phyloP scores from a whole-genome alignment of 2,113 vertebrate species.

The Heterotis niloticus region DNA sequence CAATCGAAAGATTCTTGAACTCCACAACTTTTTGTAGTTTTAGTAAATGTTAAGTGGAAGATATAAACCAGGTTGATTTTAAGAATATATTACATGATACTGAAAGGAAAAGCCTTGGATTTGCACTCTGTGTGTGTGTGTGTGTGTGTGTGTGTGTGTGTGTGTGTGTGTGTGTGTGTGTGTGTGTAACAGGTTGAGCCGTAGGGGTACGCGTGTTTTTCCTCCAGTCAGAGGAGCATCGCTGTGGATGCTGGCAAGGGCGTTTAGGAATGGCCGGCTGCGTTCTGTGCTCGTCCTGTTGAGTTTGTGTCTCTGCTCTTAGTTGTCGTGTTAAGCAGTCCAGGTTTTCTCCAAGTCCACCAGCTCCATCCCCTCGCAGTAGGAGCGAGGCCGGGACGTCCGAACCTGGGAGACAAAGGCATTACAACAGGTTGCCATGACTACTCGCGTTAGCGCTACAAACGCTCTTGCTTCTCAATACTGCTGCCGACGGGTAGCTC shows the following conservation, averaged over 20 bases:
- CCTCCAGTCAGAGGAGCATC: neutral
- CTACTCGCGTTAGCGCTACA: neutral
- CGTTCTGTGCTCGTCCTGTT: neutral
- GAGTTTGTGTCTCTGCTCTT: slow-evolving; percentile 13
- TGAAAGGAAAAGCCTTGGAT: slow-evolving; percentile 62
- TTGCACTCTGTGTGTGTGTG: slow-evolving; percentile 63
- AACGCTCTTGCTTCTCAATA: neutral
- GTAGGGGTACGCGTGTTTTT: slow-evolving; percentile 17
- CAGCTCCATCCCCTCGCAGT: slow-evolving; percentile 79
- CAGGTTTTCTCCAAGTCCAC: slow-evolving; percentile 74
- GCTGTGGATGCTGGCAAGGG: neutral
- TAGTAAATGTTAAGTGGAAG: slow-evolving; percentile 54
- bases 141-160: neutral
- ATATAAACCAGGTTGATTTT: slow-evolving; percentile 47
- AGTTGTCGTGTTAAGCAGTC: slow-evolving; percentile 65
- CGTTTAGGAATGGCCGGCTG: neutral
- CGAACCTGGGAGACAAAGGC: slow-evolving; percentile 49
- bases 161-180: slow-evolving; percentile 1
- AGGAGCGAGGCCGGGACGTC: slow-evolving; percentile 61
- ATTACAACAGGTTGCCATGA: neutral
- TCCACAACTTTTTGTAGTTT: slow-evolving; percentile 58
- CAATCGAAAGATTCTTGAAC: slow-evolving; percentile 62
- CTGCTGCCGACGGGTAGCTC: slow-evolving; percentile 6
- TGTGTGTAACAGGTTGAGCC: slow-evolving; percentile 2
- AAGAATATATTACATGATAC: slow-evolving; percentile 47